A percentile compares a stretch with the other conserved stretches of the same genome.
Evolutionary conservation across 2,113 vertebrate genomes (phyloP).

Genomic region (Labeo catla): DNA sequence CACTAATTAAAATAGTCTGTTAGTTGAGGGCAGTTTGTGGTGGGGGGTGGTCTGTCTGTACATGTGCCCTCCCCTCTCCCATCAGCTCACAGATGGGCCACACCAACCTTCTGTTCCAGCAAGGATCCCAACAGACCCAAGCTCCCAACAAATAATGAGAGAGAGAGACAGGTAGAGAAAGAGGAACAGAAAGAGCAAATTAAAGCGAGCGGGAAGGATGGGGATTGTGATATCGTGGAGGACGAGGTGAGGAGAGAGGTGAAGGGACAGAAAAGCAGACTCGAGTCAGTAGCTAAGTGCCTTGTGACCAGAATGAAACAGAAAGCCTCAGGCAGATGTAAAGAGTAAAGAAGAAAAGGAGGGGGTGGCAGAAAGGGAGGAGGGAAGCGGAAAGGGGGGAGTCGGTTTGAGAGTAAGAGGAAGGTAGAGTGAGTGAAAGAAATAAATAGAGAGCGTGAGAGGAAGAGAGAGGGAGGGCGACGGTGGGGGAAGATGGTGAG

Average conservation of each 20-base stretch:
- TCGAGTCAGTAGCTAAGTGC: conserved; percentile 38
- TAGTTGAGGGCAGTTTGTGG: conserved; percentile 14
- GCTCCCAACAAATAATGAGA: conserved; percentile 27
- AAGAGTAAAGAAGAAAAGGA: conserved; percentile 48
- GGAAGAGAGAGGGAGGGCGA: conserved; percentile 52
- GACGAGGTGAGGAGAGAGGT: conserved; percentile 27
- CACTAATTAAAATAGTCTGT: conserved; percentile 36
- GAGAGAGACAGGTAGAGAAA: conserved; percentile 26
- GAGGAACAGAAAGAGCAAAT: conserved; percentile 19
- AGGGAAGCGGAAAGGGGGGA: conserved; percentile 22
- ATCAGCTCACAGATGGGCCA: conserved; percentile 25
- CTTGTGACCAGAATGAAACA: conserved; percentile 53
- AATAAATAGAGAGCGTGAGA: conserved; percentile 38
- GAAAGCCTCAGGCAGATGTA: conserved; percentile 55
- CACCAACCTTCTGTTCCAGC: conserved; percentile 40
- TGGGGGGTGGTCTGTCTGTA: background rate
- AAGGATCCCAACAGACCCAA: conserved; percentile 13
- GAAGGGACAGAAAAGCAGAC: conserved; percentile 37
- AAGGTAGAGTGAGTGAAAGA: conserved; percentile 53
- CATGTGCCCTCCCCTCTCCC: background rate
- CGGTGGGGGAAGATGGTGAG: conserved; percentile 63
- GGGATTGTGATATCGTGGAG: background rate
- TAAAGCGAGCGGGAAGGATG: conserved; percentile 27
- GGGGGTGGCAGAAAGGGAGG: conserved; percentile 51
- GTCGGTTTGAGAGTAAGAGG: conserved; percentile 37